Conservation (phyloP, 2,888 invertebrate genomes). For the Hydrotaea diabolus region DNA sequence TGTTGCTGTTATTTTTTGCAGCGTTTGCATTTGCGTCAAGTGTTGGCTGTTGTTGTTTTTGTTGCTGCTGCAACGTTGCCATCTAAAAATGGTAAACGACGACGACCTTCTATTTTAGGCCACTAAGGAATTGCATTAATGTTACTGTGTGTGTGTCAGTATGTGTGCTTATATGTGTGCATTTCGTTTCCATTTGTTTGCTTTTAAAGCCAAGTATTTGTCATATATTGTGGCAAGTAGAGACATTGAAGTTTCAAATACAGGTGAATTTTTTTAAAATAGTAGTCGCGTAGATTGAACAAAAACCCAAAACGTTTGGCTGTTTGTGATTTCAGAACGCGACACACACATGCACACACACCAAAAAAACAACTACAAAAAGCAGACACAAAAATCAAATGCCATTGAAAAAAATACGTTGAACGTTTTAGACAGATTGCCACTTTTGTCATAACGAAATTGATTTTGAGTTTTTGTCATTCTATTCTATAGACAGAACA, state of each 20-base stretch:
- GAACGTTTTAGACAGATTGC: constrained; percentile 66
- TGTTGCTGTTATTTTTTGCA: too few relatives aligned
- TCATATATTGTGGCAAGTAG: constrained; percentile 61
- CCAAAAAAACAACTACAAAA: too few relatives aligned
- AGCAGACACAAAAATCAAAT: constrained; percentile 24
- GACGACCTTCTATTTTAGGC: constrained; percentile 68
- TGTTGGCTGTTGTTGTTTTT: constrained; percentile 30
- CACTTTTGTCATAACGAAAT: constrained; percentile 62
- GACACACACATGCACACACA: neutral
- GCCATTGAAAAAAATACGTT: constrained; percentile 65
- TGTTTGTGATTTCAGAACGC: constrained; percentile 3
- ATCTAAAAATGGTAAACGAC: constrained; percentile 65
- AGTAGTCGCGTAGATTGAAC: constrained; percentile 36
- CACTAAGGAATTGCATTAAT: constrained; percentile 67
- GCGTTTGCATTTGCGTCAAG: constrained; percentile 9
- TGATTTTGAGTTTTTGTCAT: constrained; percentile 44
- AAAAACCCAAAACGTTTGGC: constrained; percentile 40
- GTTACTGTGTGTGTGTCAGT: constrained; percentile 13
- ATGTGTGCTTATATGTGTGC: constrained; percentile 8
- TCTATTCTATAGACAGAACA: neutral
- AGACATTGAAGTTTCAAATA: constrained; percentile 54
- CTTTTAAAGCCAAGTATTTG: constrained; percentile 49
- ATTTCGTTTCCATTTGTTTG: neutral
- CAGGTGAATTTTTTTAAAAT: constrained; percentile 65
- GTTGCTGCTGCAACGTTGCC: constrained; percentile 52